Evolutionary conservation across 2,888 invertebrate species (phyloP).

Genomic region (Phrixothrix hirtus): DNA sequence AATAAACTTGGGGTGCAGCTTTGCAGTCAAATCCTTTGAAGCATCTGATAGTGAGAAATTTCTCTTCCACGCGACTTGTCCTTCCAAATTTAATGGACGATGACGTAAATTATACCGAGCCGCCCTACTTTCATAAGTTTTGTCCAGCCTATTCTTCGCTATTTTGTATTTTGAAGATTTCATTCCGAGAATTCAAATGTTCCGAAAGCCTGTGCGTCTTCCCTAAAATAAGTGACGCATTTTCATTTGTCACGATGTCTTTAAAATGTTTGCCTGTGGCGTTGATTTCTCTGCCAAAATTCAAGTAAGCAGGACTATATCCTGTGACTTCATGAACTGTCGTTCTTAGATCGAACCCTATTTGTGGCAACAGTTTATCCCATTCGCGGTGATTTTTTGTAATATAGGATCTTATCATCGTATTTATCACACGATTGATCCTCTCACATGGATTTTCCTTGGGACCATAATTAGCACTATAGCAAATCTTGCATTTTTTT

Average conservation of each 20-base stretch:
- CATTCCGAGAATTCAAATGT: background rate
- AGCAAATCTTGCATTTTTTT: background rate
- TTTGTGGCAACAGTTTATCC: conserved; percentile 11
- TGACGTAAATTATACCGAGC: background rate
- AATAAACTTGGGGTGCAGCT: background rate
- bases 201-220: background rate
- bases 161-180: background rate
- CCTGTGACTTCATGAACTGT: conserved; percentile 28
- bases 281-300: conserved; percentile 28
- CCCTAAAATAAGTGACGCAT: background rate
- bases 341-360: conserved; percentile 26
- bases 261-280: conserved; percentile 1
- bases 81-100: background rate
- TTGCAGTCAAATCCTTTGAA: background rate
- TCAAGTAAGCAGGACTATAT: conserved; percentile 19
- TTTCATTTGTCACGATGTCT: background rate
- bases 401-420: conserved; percentile 35
- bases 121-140: background rate
- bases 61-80: background rate
- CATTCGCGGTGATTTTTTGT: background rate
- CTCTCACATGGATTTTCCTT: conserved; percentile 44
- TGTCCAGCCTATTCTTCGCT: background rate
- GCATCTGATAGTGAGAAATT: background rate
- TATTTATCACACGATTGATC: conserved; percentile 39
- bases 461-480: conserved; percentile 36